Evolutionary conservation across 2,797 vertebrate genomes (phyloP).

Genomic region (Pseudopleuronectes americanus): DNA sequence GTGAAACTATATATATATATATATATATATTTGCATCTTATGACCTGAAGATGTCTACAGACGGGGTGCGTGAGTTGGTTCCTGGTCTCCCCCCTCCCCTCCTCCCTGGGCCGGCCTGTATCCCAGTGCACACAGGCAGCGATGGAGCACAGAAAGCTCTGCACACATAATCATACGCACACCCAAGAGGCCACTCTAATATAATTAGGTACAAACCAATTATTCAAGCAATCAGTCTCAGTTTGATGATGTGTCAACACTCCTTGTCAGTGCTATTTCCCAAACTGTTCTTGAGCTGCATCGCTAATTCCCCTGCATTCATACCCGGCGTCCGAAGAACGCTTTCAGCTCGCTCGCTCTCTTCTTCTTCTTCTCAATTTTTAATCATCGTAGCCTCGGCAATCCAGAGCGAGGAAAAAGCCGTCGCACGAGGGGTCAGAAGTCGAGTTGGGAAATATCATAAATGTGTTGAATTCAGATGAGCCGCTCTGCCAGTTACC

Average conservation of each 20-base stretch:
- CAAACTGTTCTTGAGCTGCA: slow-evolving; percentile 74
- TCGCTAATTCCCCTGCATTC: slow-evolving; percentile 69
- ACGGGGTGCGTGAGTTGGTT: too few species aligned
- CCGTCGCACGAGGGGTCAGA: slow-evolving; percentile 69
- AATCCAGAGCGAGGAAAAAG: slow-evolving; percentile 51
- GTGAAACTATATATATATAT: background rate
- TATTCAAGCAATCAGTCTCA: slow-evolving; percentile 82
- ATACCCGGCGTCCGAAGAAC: slow-evolving; percentile 61
- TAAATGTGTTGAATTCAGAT: slow-evolving; percentile 65
- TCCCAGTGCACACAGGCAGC: slow-evolving; percentile 27
- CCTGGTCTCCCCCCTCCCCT: background rate
- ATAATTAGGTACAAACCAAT: slow-evolving; percentile 82
- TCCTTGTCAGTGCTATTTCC: slow-evolving; percentile 75
- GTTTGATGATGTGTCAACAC: slow-evolving; percentile 82
- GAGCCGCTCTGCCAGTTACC: slow-evolving; percentile 60
- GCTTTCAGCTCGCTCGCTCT: slow-evolving; percentile 27
- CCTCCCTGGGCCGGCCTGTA: background rate
- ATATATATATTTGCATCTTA: background rate
- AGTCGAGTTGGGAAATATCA: slow-evolving; percentile 67
- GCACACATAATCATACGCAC: slow-evolving; percentile 63
- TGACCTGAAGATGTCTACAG: too few species aligned
- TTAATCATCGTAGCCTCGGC: slow-evolving; percentile 58
- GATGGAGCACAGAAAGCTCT: slow-evolving; percentile 42
- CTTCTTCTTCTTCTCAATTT: slow-evolving; percentile 51
- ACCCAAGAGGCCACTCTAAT: slow-evolving; percentile 76